Evolutionary conservation across 2,888 invertebrate genomes (phyloP).

Genomic region (Sarcophaga variegata): DNA sequence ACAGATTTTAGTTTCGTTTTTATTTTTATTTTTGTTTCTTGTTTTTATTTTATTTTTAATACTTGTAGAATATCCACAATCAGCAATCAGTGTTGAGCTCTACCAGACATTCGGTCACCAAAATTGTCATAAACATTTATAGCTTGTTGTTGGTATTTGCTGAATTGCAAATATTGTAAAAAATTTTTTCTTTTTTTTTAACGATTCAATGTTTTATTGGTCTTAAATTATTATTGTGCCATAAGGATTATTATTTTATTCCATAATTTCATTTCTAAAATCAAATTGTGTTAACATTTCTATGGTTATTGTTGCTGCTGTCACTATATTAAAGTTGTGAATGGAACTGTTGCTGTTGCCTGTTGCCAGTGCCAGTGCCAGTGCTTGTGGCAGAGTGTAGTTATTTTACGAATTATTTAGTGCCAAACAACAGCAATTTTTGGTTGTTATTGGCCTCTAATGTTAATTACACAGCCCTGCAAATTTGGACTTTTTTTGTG

Average conservation of each 20-base stretch:
- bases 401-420: slow-evolving; percentile 58
- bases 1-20: not conserved
- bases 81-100: slow-evolving; percentile 10
- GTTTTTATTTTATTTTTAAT: not conserved
- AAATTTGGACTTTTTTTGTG: no score
- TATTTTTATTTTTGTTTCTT: slow-evolving; percentile 3
- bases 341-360: slow-evolving; percentile 8
- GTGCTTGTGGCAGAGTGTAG: slow-evolving; percentile 31
- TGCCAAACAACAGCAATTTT: slow-evolving; percentile 61
- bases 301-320: not conserved
- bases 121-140: slow-evolving; percentile 42
- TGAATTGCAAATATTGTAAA: not conserved
- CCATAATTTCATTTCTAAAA: not conserved
- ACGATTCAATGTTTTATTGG: slow-evolving; percentile 40
- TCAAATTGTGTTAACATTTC: slow-evolving; percentile 6
- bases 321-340: not conserved
- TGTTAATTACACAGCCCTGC: no score
- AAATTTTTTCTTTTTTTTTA: slow-evolving; percentile 1
- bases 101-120: slow-evolving; percentile 66
- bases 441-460: slow-evolving; percentile 57
- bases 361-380: not conserved
- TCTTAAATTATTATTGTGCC: slow-evolving; percentile 44
- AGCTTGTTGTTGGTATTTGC: slow-evolving; percentile 16
- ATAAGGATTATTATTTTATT: slow-evolving; percentile 22
- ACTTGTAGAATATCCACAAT: slow-evolving; percentile 44